Evolutionary conservation across 2,113 vertebrate species (phyloP).

Genomic region (Actenoides hombroni): DNA sequence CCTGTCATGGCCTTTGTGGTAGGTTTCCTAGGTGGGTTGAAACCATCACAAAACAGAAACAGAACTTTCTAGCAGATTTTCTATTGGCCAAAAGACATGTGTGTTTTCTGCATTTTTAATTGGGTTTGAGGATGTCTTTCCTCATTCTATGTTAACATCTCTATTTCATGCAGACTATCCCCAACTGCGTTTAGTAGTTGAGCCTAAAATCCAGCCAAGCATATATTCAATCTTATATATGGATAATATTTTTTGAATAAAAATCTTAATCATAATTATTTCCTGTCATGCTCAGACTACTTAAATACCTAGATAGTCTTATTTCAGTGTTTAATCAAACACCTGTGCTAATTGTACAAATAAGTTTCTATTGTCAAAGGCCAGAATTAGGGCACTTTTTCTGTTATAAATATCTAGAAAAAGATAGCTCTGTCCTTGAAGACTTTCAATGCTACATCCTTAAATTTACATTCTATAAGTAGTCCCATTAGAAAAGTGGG

Average conservation of each 20-base stretch:
- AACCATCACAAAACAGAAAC: background rate
- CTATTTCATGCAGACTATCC: background rate
- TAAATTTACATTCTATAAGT: background rate
- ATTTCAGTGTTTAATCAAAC: background rate
- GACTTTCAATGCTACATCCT: background rate
- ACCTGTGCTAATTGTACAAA: background rate
- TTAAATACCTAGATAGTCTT: background rate
- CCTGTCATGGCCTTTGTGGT: background rate
- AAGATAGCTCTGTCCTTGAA: background rate
- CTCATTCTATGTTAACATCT: background rate
- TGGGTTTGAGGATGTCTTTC: background rate
- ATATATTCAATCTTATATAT: background rate
- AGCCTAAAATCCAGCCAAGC: background rate
- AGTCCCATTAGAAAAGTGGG: background rate
- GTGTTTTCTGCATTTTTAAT: background rate
- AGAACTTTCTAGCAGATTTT: background rate
- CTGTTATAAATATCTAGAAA: background rate
- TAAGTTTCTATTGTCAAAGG: background rate
- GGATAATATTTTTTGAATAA: background rate
- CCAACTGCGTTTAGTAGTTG: background rate
- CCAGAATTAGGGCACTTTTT: background rate
- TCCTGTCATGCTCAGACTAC: background rate
- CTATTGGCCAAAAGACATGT: background rate
- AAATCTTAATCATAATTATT: background rate
- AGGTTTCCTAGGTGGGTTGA: background rate